Evolutionary conservation across 2,113 vertebrate genomes (phyloP).

Genomic region (Nothobranchius kuhntae): DNA sequence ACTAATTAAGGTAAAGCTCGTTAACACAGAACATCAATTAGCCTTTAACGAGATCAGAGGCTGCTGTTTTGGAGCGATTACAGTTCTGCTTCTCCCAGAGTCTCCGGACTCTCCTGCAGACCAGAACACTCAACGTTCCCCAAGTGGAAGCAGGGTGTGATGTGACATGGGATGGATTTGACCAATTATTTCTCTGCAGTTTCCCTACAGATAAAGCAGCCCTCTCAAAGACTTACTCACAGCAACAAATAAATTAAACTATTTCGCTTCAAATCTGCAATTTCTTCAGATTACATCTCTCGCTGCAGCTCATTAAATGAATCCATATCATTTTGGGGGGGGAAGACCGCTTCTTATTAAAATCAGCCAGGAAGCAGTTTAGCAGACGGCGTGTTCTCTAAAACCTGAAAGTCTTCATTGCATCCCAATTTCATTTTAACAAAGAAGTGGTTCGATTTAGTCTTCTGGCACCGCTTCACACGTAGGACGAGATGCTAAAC

Average conservation of each 20-base stretch:
- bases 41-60: constrained; percentile 81
- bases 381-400: constrained; percentile 29
- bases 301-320: constrained; percentile 36
- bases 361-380: constrained; percentile 38
- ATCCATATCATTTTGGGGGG: constrained; percentile 29
- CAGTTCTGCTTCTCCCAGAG: constrained; percentile 49
- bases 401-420: constrained; percentile 23
- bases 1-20: constrained; percentile 83
- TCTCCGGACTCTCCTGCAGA: constrained; percentile 43
- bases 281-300: constrained; percentile 22
- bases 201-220: not conserved
- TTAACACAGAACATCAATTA: constrained; percentile 83
- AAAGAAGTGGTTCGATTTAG: too few relatives aligned
- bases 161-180: constrained; percentile 19
- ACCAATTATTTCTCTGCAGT: constrained; percentile 11
- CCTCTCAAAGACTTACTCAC: not conserved
- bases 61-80: constrained; percentile 79
- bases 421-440: too few relatives aligned
- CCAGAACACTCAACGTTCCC: constrained; percentile 20
- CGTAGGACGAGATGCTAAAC: too few relatives aligned
- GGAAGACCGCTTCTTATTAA: constrained; percentile 30
- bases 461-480: too few relatives aligned
- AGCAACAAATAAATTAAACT: constrained; percentile 8
- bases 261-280: constrained; percentile 14
- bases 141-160: not conserved